phyloP scores from a whole-genome alignment of 2,888 invertebrate species.

The Eristalis tenax region DNA sequence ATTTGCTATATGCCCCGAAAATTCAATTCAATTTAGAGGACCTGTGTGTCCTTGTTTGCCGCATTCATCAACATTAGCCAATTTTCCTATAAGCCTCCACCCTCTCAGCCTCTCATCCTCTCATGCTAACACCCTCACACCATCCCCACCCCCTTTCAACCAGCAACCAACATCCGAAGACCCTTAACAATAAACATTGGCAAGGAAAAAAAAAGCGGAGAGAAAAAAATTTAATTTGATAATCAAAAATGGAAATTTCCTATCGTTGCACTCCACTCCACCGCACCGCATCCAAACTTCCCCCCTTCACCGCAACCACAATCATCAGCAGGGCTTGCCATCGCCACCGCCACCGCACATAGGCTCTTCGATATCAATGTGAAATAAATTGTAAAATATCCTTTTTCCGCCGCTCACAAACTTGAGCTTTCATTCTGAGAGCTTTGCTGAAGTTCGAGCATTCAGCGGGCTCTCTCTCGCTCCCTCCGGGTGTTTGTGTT shows the following conservation, averaged over 20 bases:
- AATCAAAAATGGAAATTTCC: slow-evolving; percentile 76
- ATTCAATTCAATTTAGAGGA: slow-evolving; percentile 44
- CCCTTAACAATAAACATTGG: slow-evolving; percentile 36
- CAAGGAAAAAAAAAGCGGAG: slow-evolving; percentile 8
- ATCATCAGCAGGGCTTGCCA: background rate
- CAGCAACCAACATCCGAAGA: slow-evolving; percentile 9
- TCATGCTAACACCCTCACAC: background rate
- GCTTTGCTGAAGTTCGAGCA: background rate
- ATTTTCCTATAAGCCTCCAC: slow-evolving; percentile 16
- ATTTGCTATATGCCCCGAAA: slow-evolving; percentile 33
- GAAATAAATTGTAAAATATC: slow-evolving; percentile 62
- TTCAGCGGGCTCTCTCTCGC: slow-evolving; percentile 18
- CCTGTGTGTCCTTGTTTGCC: slow-evolving; percentile 37
- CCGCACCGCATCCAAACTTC: background rate
- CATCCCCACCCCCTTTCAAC: background rate
- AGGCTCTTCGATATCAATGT: slow-evolving; percentile 46
- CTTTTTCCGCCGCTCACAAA: slow-evolving; percentile 46
- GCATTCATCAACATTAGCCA: slow-evolving; percentile 53
- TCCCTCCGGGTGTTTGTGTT: background rate
- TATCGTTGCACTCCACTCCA: slow-evolving; percentile 35
- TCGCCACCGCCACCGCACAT: background rate
- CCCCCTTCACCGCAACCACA: background rate
- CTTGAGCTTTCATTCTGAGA: slow-evolving; percentile 43
- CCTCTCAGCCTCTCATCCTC: background rate
- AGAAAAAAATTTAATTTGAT: slow-evolving; percentile 60